Evolutionary conservation across 2,888 invertebrate genomes (phyloP), one percentile per base, ranked within the genome.

Genomic region (Rutpela maculata): DNA sequence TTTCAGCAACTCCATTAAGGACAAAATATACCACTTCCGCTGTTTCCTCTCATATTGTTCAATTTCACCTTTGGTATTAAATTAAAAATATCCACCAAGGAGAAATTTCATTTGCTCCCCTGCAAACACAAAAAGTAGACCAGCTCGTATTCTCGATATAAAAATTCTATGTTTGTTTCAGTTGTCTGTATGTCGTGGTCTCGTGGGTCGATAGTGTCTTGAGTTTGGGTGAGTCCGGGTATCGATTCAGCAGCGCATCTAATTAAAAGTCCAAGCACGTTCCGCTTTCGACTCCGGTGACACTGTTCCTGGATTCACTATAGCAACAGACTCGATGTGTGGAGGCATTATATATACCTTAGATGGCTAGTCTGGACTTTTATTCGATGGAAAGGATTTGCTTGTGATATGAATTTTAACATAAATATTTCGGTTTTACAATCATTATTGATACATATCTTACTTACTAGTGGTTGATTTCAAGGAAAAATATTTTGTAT

Each of bases 261-360:
- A 90, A 89, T 90, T 90, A 89, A 87, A 87, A 90, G 88, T 89
- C 90, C 86, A 85, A 85, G 89, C 90, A 90, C 90, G 90, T 89
- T 85, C 87, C 86, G 85, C 85, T 87, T 86, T 87, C 88, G 88
- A 89, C 89, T 89, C 89, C 89, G 89, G 89, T 90, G 90, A 90
- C 90, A 90, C 89, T 89, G 89, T 89, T 90, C 88, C 88, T 85
- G 87, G 86, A 87, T 87, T 87, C 86, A 81, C 85, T 85, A 85
- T 85, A 85, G 85, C 85, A 85, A 85, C 85, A 85, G 84, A 85
- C 78, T 59, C 62, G 43, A 50, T 50, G 63, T 67, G 80, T 81
- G 63, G 74, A 69, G 74, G 74, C 75, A 57, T 22, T 67, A 43
- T 19, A 26, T 35, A 43, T 55, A 50, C 55, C 43, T 67, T 55